Conservation (phyloP, 2,113 vertebrate genomes). For the Onychostoma macrolepis region DNA sequence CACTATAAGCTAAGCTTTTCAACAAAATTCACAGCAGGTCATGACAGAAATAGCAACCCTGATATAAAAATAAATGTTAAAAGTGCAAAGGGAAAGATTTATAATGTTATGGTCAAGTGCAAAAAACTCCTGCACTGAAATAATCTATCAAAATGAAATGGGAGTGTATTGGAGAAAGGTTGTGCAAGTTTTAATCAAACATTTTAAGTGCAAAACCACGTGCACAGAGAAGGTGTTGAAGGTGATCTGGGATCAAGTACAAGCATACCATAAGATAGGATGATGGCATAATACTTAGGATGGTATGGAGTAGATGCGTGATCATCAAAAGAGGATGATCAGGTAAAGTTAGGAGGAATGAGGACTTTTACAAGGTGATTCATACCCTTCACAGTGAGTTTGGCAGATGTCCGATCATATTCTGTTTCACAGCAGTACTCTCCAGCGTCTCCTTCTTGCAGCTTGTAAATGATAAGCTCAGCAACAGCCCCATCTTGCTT, state of each 20-base stretch:
- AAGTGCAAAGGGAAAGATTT: neutral
- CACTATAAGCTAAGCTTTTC: neutral
- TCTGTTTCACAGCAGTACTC: slow-evolving; percentile 79
- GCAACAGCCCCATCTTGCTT: slow-evolving; percentile 69
- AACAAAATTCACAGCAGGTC: neutral
- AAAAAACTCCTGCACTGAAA: neutral
- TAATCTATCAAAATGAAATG: neutral
- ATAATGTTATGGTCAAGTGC: neutral
- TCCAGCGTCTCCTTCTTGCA: slow-evolving; percentile 71
- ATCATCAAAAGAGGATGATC: slow-evolving; percentile 18
- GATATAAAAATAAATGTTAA: neutral
- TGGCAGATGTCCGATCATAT: slow-evolving; percentile 72
- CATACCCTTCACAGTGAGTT: slow-evolving; percentile 78
- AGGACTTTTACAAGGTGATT: slow-evolving; percentile 27
- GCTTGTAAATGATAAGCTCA: slow-evolving; percentile 71
- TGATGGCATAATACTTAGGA: neutral
- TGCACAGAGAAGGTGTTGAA: neutral
- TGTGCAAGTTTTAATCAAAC: neutral
- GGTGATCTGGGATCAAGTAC: neutral
- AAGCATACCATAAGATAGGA: neutral
- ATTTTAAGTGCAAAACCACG: neutral
- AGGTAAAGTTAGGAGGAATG: neutral
- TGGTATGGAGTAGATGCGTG: neutral
- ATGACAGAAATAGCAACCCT: neutral
- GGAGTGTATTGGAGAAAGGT: neutral